Evolutionary conservation across 2,113 vertebrate genomes (phyloP).

Genomic region (Oryzias celebensis): DNA sequence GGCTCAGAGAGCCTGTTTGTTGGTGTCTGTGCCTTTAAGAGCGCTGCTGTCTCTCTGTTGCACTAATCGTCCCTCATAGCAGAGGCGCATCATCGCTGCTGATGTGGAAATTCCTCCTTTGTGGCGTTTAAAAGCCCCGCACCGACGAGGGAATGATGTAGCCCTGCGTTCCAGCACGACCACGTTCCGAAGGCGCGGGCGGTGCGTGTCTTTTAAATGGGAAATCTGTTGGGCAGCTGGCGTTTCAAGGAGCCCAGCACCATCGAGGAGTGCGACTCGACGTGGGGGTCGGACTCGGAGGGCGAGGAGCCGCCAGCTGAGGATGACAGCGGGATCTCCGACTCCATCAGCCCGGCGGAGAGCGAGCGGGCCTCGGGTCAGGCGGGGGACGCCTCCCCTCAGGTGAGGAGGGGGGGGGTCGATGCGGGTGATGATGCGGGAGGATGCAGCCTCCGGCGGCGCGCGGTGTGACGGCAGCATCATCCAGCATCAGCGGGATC

Average conservation of each 20-base stretch:
- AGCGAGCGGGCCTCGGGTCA: constrained; percentile 52
- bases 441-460: background rate
- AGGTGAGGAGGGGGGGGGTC: constrained; percentile 57
- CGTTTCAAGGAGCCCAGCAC: constrained; percentile 81
- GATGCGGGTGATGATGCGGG: constrained; percentile 2
- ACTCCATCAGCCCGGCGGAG: constrained; percentile 56
- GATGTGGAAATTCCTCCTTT: constrained; percentile 42
- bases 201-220: constrained; percentile 71
- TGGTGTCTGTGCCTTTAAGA: constrained; percentile 16
- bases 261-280: constrained; percentile 84
- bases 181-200: background rate
- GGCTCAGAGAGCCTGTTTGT: background rate
- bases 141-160: constrained; percentile 32
- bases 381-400: constrained; percentile 47
- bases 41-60: background rate
- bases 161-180: background rate
- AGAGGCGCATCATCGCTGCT: constrained; percentile 26
- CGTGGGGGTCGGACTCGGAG: constrained; percentile 82
- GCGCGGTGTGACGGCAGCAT: background rate
- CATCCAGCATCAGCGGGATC: too few species aligned
- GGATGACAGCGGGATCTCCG: constrained; percentile 68
- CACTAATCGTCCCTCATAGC: constrained; percentile 42
- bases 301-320: constrained; percentile 68
- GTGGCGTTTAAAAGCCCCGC: constrained; percentile 52
- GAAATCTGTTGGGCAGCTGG: constrained; percentile 80